Percentiles rank a stretch among this genome's conserved stretches.
Conservation (phyloP, 2,888 invertebrate species). For the Lamproptera curius region DNA sequence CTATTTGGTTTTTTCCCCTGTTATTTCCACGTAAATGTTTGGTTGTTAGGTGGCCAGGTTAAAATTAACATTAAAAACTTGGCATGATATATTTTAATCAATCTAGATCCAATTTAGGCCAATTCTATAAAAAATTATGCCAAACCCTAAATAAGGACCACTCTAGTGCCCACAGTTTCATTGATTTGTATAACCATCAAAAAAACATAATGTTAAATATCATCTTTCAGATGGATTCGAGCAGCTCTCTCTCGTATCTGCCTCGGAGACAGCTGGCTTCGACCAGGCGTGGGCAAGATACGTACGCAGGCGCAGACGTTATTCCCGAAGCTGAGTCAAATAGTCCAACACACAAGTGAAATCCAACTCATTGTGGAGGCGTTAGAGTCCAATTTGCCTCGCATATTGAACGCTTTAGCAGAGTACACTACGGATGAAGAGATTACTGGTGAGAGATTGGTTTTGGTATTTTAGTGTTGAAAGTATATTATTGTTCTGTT, state of each 20-base stretch:
- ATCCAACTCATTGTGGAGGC: constrained; percentile 62
- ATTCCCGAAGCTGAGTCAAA: constrained; percentile 64
- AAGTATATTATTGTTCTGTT: too few species aligned
- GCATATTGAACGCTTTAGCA: constrained; percentile 58
- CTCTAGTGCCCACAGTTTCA: not conserved
- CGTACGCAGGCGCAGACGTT: constrained; percentile 64
- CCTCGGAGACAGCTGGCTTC: constrained; percentile 66
- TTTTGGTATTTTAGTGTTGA: too few species aligned
- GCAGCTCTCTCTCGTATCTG: constrained; percentile 65
- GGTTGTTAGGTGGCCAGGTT: too few species aligned
- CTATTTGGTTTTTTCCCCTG: too few species aligned
- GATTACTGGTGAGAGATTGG: constrained; percentile 59
- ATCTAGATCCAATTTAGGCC: too few species aligned
- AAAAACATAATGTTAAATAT: not conserved
- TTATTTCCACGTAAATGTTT: too few species aligned
- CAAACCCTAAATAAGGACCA: too few species aligned
- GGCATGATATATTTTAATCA: too few species aligned
- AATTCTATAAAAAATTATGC: too few species aligned
- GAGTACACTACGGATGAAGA: constrained; percentile 73
- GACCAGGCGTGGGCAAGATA: constrained; percentile 68
- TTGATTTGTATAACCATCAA: not conserved
- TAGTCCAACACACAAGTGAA: constrained; percentile 53
- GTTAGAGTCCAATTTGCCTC: constrained; percentile 59
- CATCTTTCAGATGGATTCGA: constrained; percentile 61
- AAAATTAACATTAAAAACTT: too few species aligned